Conservation (phyloP, 2,888 invertebrate species). For the Eupithecia subumbrata region DNA sequence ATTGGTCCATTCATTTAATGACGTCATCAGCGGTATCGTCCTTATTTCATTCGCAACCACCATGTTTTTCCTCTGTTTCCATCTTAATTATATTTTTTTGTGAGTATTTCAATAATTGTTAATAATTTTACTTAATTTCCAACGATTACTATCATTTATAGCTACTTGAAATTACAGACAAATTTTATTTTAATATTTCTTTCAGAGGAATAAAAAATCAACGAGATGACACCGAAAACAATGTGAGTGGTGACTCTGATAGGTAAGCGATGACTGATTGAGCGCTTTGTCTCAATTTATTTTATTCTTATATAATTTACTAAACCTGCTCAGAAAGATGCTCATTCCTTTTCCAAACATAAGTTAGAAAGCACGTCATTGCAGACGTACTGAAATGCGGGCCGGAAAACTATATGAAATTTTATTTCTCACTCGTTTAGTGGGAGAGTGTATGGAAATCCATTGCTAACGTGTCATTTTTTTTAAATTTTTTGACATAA, state of each 20-base stretch:
- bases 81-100: constrained; percentile 86
- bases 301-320: too few relatives aligned
- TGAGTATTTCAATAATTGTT: constrained; percentile 60
- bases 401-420: too few relatives aligned
- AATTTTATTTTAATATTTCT: not conserved
- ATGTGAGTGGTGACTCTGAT: not conserved
- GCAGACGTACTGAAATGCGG: too few relatives aligned
- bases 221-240: not conserved
- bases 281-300: not conserved
- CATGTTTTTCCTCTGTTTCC: constrained; percentile 87
- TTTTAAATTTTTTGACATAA: too few relatives aligned
- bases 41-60: constrained; percentile 86
- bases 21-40: constrained; percentile 83
- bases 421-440: too few relatives aligned
- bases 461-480: too few relatives aligned
- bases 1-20: constrained; percentile 83
- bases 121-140: not conserved
- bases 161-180: not conserved
- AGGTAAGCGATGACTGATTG: not conserved
- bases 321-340: too few relatives aligned
- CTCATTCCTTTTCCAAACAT: too few relatives aligned
- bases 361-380: too few relatives aligned
- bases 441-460: too few relatives aligned
- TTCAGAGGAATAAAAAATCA: not conserved
- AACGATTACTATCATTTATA: not conserved